phyloP scores from a whole-genome alignment of 2,888 invertebrate species.

The Drosophila pegasa region DNA sequence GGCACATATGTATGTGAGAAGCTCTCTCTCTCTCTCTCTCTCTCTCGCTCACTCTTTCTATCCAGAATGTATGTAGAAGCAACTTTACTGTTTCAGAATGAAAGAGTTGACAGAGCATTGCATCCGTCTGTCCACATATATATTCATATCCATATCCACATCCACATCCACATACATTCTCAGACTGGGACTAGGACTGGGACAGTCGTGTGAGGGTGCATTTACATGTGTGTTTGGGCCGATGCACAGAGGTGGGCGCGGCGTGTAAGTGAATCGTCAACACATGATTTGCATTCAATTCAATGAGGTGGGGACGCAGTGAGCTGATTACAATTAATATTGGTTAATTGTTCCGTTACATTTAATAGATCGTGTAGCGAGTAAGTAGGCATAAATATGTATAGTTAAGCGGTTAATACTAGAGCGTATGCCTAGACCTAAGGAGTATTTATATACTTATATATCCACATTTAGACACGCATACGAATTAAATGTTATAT shows the following conservation, averaged over 20 bases:
- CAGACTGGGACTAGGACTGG: too few species aligned
- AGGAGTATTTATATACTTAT: slow-evolving; percentile 34
- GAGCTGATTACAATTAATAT: slow-evolving; percentile 27
- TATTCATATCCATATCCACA: not conserved
- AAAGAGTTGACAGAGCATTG: too few species aligned
- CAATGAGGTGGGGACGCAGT: not conserved
- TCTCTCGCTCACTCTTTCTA: not conserved
- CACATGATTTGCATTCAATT: slow-evolving; percentile 10
- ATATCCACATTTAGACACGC: slow-evolving; percentile 36
- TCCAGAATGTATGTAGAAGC: too few species aligned
- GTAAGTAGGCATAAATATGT: slow-evolving; percentile 34
- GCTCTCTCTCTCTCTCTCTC: not conserved
- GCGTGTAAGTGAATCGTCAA: not conserved
- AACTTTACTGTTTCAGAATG: too few species aligned
- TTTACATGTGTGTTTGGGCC: slow-evolving; percentile 29
- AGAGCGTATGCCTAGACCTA: slow-evolving; percentile 28
- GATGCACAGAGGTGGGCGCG: not conserved
- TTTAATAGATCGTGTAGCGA: slow-evolving; percentile 26
- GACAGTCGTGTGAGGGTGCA: slow-evolving; percentile 2
- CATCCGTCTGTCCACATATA: not conserved
- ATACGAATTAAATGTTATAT: slow-evolving; percentile 47
- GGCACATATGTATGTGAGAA: too few species aligned
- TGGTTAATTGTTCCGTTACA: slow-evolving; percentile 56
- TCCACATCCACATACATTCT: not conserved
- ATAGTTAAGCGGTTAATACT: slow-evolving; percentile 25